Conservation (phyloP, 92 coral and sea anemone species). For the Bergia sp. region DNA sequence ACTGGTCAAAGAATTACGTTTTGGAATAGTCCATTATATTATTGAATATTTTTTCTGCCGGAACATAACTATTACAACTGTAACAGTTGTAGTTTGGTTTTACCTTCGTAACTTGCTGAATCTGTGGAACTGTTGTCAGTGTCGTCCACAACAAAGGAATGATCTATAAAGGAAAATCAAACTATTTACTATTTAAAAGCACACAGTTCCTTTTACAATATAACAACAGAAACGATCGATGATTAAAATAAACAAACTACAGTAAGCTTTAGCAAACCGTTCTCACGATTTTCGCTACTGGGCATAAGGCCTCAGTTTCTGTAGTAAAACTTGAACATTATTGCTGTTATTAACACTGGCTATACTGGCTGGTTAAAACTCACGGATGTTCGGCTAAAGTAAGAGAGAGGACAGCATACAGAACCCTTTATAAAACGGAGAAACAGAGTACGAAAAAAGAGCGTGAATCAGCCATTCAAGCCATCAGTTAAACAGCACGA, state of each 20-base stretch:
- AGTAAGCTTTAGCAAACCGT: neutral
- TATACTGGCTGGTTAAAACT: too few species aligned
- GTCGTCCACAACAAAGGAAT: slow-evolving; percentile 35
- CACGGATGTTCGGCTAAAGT: too few species aligned
- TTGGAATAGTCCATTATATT: too few species aligned
- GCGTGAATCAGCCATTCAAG: neutral
- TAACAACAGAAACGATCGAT: neutral
- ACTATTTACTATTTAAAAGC: neutral
- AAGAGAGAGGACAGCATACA: too few species aligned
- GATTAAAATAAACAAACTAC: too few species aligned
- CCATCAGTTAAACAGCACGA: too few species aligned
- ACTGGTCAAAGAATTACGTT: too few species aligned
- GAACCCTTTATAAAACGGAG: too few species aligned
- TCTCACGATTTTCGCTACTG: neutral
- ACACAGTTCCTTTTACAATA: neutral
- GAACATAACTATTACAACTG: too few species aligned
- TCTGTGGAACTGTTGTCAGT: slow-evolving; percentile 17
- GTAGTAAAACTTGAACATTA: neutral
- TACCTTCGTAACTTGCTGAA: slow-evolving; percentile 11
- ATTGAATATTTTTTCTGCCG: too few species aligned
- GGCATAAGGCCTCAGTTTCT: neutral
- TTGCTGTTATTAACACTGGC: too few species aligned
- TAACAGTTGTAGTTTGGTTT: neutral
- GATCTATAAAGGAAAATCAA: neutral
- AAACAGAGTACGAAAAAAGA: too few species aligned